A percentile compares a stretch with the other conserved stretches of the same genome.
phyloP scores from a whole-genome alignment of 2,888 invertebrate genomes.

The Crematogaster levior region DNA sequence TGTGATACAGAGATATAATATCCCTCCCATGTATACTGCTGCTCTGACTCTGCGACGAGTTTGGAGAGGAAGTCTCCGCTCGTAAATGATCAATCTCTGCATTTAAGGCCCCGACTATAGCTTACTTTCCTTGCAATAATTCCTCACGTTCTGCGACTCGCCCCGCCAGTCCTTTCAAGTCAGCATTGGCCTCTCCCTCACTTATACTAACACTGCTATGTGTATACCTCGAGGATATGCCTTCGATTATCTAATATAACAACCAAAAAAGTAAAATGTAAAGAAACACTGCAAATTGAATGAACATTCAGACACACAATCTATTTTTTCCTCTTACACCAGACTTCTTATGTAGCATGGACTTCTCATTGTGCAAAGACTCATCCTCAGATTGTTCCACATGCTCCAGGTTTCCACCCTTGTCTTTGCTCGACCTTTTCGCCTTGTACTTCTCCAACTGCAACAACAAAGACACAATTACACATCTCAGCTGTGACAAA shows the following conservation, averaged over 20 bases:
- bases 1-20: slow-evolving; percentile 90
- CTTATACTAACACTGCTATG: slow-evolving; percentile 83
- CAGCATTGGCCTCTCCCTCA: slow-evolving; percentile 83
- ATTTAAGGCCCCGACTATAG: slow-evolving; percentile 85
- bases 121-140: slow-evolving; percentile 85
- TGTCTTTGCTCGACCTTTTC: slow-evolving; percentile 68
- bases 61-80: slow-evolving; percentile 86
- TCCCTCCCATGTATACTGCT: slow-evolving; percentile 90
- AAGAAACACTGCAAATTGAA: no score
- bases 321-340: slow-evolving; percentile 72
- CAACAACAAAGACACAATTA: slow-evolving; percentile 47
- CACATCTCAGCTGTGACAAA: not conserved
- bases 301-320: no score
- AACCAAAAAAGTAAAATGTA: no score
- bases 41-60: slow-evolving; percentile 87
- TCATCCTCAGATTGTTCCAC: slow-evolving; percentile 80
- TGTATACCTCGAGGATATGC: slow-evolving; percentile 79
- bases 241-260: slow-evolving; percentile 75
- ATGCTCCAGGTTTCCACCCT: slow-evolving; percentile 58
- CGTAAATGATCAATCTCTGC: slow-evolving; percentile 86
- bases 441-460: slow-evolving; percentile 80
- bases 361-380: slow-evolving; percentile 76
- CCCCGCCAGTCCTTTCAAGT: slow-evolving; percentile 82
- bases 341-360: slow-evolving; percentile 73
- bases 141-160: slow-evolving; percentile 86